These are phyloP conservation scores for Lagria hirta DNA, from an alignment of 2,888 invertebrate genomes.

Conservation along the genomic window DNA sequence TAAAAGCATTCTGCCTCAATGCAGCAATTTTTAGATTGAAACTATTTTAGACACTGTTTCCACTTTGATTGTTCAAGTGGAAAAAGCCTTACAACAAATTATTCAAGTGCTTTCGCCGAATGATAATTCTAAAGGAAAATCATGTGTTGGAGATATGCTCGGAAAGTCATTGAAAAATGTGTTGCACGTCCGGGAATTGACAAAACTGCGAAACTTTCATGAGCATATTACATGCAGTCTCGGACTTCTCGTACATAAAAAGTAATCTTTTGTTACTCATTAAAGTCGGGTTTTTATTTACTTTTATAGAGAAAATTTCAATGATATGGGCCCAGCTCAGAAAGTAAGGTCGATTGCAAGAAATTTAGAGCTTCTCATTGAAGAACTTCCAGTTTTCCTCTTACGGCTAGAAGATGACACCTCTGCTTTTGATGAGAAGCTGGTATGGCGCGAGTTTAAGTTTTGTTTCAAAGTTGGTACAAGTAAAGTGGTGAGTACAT, in stretches of 20 bases:
- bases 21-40: slow-evolving; percentile 58
- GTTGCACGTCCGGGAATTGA: slow-evolving; percentile 59
- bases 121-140: slow-evolving; percentile 33
- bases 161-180: slow-evolving; percentile 49
- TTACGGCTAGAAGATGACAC: slow-evolving; percentile 63
- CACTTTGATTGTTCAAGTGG: slow-evolving; percentile 61
- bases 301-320: slow-evolving; percentile 59
- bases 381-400: slow-evolving; percentile 65
- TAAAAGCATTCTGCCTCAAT: not conserved
- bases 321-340: slow-evolving; percentile 61
- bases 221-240: slow-evolving; percentile 59
- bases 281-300: no score
- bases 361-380: slow-evolving; percentile 64
- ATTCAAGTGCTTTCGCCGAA: slow-evolving; percentile 54
- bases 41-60: slow-evolving; percentile 62
- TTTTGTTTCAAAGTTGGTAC: slow-evolving; percentile 64
- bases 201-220: slow-evolving; percentile 59
- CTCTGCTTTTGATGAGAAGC: slow-evolving; percentile 63
- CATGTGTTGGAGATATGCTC: slow-evolving; percentile 42
- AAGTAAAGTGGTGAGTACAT: slow-evolving; percentile 64
- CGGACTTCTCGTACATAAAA: slow-evolving; percentile 59
- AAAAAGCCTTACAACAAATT: slow-evolving; percentile 63
- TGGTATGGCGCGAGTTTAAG: slow-evolving; percentile 64
- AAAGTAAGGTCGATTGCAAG: slow-evolving; percentile 63
- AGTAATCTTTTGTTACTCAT: slow-evolving; percentile 1